phyloP scores from a whole-genome alignment of 2,113 vertebrate genomes.

The Nyctibius bracteatus region DNA sequence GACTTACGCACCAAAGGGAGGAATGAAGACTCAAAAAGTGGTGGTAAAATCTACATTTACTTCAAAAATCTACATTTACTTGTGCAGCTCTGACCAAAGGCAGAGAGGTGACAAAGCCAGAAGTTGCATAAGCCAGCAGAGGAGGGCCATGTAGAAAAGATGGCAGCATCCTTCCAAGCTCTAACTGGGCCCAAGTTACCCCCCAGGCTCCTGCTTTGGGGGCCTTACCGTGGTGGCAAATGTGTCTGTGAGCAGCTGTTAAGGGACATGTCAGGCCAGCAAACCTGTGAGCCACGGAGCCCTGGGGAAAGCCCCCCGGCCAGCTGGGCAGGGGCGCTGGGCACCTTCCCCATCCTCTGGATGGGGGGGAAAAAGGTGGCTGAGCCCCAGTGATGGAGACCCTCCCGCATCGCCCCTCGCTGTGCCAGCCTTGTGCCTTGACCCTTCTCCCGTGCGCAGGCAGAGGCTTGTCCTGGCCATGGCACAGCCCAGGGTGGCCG shows the following conservation, averaged over 20 bases:
- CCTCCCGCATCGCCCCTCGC: neutral
- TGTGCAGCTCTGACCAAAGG: neutral
- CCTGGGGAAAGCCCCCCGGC: neutral
- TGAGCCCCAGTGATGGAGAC: fast-evolving
- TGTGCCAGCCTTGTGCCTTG: neutral
- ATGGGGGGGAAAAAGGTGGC: neutral
- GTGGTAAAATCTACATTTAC: neutral
- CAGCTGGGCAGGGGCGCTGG: neutral
- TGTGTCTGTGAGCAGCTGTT: neutral
- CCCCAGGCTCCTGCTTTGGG: neutral
- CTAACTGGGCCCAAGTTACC: neutral
- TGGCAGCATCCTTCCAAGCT: neutral
- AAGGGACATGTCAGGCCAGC: fast-evolving
- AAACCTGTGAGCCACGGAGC: neutral
- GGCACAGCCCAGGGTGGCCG: fast-evolving
- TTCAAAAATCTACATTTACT: neutral
- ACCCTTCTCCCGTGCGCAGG: fast-evolving
- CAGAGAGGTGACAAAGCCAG: neutral
- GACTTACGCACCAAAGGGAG: neutral
- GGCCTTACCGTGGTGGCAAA: neutral
- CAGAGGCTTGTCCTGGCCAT: too few relatives aligned
- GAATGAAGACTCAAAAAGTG: neutral
- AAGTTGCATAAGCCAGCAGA: neutral
- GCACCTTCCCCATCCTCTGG: neutral
- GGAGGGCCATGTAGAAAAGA: fast-evolving